Percentiles rank a stretch among this genome's conserved stretches.
Conservation (phyloP, 2,113 vertebrate species). For the Zapus hudsonius region DNA sequence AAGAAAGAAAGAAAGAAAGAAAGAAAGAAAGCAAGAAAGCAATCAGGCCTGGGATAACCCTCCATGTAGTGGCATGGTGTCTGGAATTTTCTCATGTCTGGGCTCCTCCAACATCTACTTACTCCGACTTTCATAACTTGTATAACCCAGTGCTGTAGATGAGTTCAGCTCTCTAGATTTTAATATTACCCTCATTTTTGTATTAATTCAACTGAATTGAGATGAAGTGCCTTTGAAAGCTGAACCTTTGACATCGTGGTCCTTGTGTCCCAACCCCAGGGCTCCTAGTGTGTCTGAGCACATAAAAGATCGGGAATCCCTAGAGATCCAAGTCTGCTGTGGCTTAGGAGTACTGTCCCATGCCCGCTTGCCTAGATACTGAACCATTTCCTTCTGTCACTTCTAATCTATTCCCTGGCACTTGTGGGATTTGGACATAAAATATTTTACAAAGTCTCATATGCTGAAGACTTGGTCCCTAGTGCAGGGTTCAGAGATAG, state of each 20-base stretch:
- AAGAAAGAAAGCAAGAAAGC: no score
- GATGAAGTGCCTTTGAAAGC: neutral
- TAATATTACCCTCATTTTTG: neutral
- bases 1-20: no score
- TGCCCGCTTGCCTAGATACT: neutral
- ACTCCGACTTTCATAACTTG: neutral
- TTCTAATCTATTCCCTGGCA: neutral
- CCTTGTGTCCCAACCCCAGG: neutral
- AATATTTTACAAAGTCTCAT: neutral
- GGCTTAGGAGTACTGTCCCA: no score
- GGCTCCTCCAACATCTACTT: neutral
- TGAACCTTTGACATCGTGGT: neutral
- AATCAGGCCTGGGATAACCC: neutral
- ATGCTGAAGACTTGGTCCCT: neutral
- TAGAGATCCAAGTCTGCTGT: neutral
- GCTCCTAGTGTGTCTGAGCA: no score
- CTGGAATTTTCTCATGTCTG: neutral
- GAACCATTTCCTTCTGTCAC: neutral
- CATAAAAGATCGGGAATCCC: neutral
- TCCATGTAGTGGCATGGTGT: neutral
- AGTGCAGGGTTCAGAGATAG: neutral
- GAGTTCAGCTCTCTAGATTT: neutral
- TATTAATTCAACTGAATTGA: neutral
- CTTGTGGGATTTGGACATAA: neutral
- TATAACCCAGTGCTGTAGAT: neutral